Evolutionary conservation across 2,797 vertebrate genomes (phyloP), one percentile per base, ranked within the genome.

Genomic region (Myiotriccus ornatus): DNA sequence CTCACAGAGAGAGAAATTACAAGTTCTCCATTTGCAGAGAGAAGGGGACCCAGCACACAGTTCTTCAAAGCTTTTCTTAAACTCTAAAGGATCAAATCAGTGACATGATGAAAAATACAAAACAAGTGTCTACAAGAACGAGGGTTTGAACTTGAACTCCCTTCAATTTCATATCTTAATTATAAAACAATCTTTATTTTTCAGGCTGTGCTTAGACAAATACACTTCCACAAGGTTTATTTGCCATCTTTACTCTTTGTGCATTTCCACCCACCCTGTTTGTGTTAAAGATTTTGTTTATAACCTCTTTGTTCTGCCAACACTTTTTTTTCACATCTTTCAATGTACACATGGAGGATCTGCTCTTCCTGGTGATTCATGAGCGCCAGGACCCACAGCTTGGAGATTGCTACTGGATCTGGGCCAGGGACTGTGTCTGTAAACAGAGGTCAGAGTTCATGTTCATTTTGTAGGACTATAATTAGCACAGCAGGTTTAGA

Each of bases 401-500:
- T 75, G 73, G 65, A 68, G 46, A 30, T 3, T 75, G 68, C 20
- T 49, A 5, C 46, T 64, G 84, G 89, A 64, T 20, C 24, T 32
- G 17, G 65, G 60, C 75, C 87, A 83, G 35, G 39, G 71, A 30
- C 65, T 70, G 28, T 34, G 82, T 78, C 83, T 94, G 62, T 82
- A 86, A 55, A 62, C 71, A 16, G 0, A 1, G 79, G 87, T 57
- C 82, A 69, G 80, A 84, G 89, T 76, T 90, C 91, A 47, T 5
- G 46, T 39, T 78, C 73, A 28, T 86, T 93, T 80, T 75, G 35
- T 46, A 84, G 55, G 53, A 30, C 85, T 93, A n/a, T 84, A 90
- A 93, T 93, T 90, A 95, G n/a, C 83, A 55, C 46, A 69, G 57
- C 55, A 86, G 53, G 69, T 75, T 94, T 71, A 86, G 76, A 34